phyloP scores from a whole-genome alignment of 1,140 invertebrate species.

The Heterodera carotae region DNA sequence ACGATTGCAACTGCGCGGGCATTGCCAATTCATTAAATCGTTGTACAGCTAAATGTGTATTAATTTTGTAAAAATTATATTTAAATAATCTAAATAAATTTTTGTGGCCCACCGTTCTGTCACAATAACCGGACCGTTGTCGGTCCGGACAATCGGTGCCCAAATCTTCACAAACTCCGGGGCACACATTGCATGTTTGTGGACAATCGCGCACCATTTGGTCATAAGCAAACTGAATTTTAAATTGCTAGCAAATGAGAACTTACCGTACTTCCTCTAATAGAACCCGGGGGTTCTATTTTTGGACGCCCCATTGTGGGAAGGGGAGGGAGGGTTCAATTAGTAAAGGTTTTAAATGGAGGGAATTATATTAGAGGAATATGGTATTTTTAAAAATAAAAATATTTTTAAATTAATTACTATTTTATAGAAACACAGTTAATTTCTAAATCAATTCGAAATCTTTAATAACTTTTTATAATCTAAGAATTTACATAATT shows the following conservation, averaged over 20 bases:
- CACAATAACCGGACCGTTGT: neutral
- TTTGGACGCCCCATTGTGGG: no score
- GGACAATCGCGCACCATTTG: conserved; percentile 29
- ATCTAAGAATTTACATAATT: no score
- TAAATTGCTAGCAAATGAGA: neutral
- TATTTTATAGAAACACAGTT: no score
- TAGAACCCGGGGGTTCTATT: no score
- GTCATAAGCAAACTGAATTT: conserved; percentile 17
- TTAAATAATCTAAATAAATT: neutral
- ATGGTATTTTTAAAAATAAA: no score
- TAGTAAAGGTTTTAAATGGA: no score
- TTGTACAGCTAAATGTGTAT: conserved; percentile 23
- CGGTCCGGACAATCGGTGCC: conserved; percentile 30
- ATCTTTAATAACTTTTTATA: no score
- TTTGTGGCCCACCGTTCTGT: neutral
- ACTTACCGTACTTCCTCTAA: no score
- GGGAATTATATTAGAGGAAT: no score
- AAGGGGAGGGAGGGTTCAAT: neutral
- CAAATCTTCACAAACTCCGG: conserved; percentile 31
- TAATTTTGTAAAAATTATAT: neutral
- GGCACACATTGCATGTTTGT: conserved; percentile 37
- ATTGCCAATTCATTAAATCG: conserved; percentile 35
- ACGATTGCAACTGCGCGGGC: conserved; percentile 17
- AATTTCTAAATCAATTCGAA: no score
- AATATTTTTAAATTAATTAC: no score